A percentile compares a stretch with the other conserved stretches of the same genome.
phyloP scores from a whole-genome alignment of 2,888 invertebrate species.

The Calameuta filiformis region DNA sequence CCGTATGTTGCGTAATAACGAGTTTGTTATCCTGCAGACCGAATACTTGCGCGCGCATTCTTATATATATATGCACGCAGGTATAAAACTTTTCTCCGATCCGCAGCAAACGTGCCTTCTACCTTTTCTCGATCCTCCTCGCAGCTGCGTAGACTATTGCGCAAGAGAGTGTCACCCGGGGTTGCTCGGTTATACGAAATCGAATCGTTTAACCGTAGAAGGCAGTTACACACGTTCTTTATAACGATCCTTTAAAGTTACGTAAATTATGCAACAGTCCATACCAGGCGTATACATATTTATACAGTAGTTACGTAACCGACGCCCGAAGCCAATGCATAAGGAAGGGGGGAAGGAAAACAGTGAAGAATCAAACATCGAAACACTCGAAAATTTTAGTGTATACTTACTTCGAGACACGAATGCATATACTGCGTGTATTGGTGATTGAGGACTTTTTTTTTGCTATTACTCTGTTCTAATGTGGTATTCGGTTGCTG shows the following conservation, averaged over 20 bases:
- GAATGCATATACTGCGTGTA: not conserved
- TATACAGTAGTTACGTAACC: not conserved
- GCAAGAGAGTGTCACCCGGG: not conserved
- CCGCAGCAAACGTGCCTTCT: not conserved
- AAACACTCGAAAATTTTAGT: not conserved
- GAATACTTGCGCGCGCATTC: too few relatives aligned
- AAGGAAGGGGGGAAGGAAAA: not conserved
- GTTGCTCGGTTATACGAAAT: not conserved
- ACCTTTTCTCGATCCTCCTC: not conserved
- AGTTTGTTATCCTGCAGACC: not conserved
- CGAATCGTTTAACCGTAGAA: conserved; percentile 2
- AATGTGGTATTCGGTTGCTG: not conserved
- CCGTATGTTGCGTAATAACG: not conserved
- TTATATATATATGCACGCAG: not conserved
- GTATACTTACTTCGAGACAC: not conserved
- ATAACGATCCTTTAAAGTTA: conserved; percentile 22
- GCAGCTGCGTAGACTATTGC: not conserved
- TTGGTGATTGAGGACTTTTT: not conserved
- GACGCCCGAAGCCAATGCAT: not conserved
- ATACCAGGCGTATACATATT: not conserved
- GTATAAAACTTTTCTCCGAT: not conserved
- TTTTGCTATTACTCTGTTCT: not conserved
- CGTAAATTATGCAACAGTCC: conserved; percentile 36
- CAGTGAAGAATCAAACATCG: not conserved
- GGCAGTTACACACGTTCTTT: conserved; percentile 21